Conservation (phyloP, 2,797 vertebrate genomes). For the Cryptoblepharus egeriae region DNA sequence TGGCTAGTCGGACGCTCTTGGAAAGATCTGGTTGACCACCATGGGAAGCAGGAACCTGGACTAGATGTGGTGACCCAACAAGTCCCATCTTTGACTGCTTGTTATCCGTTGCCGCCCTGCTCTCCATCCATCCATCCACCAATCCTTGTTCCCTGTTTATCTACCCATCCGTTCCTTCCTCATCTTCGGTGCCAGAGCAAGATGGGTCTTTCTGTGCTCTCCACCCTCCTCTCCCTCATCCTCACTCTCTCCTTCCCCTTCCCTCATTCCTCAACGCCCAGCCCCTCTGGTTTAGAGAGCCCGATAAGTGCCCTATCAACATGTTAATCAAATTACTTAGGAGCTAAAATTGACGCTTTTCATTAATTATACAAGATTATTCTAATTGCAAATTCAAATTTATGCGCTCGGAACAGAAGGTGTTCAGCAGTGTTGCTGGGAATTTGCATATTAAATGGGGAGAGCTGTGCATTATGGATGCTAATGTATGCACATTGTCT, state of each 20-base stretch:
- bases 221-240: not conserved
- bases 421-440: constrained; percentile 92
- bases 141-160: too few relatives aligned
- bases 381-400: constrained; percentile 98
- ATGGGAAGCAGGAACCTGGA: too few relatives aligned
- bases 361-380: constrained; percentile 99
- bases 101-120: not conserved
- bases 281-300: constrained; percentile 77
- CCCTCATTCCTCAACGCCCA: constrained; percentile 70
- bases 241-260: not conserved
- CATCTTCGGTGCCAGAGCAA: not conserved
- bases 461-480: constrained; percentile 88
- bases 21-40: too few relatives aligned
- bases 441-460: constrained; percentile 98
- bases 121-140: too few relatives aligned
- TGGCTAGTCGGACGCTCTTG: too few relatives aligned
- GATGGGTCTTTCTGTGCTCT: too few relatives aligned
- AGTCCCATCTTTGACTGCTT: too few relatives aligned
- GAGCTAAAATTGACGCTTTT: constrained; percentile 94
- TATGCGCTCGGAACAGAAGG: constrained; percentile 95
- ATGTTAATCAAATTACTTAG: constrained; percentile 96
- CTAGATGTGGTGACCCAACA: too few relatives aligned
- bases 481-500: constrained; percentile 93
- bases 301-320: constrained; percentile 92
- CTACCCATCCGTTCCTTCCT: too few relatives aligned